Evolutionary conservation across 2,888 invertebrate genomes (phyloP).

Genomic region (Rhopalosiphum nymphaeae): DNA sequence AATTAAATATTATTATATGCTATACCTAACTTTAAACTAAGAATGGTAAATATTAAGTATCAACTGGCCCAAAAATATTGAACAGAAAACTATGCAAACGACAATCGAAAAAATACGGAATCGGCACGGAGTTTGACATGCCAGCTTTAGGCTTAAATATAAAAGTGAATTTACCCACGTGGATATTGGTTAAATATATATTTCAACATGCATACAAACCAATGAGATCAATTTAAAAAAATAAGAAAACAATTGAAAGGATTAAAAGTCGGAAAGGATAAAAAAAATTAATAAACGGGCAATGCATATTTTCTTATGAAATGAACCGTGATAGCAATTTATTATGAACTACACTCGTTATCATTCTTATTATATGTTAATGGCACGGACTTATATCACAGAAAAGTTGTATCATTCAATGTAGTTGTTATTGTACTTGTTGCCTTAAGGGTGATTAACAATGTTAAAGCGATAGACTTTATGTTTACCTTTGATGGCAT

Average conservation of each 20-base stretch:
- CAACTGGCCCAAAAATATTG: neutral
- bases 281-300: no score
- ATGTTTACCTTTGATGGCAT: neutral
- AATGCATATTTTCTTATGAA: no score
- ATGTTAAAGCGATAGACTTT: neutral
- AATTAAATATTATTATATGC: slow-evolving; percentile 8
- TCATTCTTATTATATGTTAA: no score
- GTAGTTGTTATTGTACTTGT: neutral
- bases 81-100: neutral
- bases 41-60: no score
- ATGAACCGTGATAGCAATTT: no score
- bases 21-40: neutral
- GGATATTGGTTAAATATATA: no score
- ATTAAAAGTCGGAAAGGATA: no score
- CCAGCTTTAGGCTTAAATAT: neutral
- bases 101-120: neutral
- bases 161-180: neutral
- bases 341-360: no score
- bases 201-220: no score
- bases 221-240: no score
- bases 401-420: neutral
- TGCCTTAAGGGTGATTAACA: neutral
- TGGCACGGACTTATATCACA: no score
- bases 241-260: no score
- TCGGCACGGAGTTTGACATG: neutral